These are phyloP conservation scores for Hoplodrina blanda DNA, from an alignment of 2,888 invertebrate genomes.

Conservation along the genomic window DNA sequence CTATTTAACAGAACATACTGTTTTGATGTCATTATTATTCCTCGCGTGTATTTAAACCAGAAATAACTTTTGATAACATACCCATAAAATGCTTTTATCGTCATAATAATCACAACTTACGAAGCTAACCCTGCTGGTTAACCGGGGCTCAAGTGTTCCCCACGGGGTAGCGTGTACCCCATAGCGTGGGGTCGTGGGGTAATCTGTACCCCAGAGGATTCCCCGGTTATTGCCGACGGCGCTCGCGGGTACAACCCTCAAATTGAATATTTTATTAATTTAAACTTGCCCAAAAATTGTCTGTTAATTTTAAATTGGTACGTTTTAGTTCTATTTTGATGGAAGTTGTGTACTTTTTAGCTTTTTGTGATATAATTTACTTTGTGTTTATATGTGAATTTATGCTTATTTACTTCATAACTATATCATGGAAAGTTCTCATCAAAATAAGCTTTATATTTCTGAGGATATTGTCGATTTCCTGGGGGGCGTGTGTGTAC, in stretches of 20 bases:
- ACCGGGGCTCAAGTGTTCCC: constrained; percentile 83
- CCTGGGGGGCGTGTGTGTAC: no score
- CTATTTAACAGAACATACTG: constrained; percentile 21
- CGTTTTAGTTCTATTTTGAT: constrained; percentile 35
- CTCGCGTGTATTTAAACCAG: constrained; percentile 30
- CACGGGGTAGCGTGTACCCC: constrained; percentile 80
- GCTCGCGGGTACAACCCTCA: constrained; percentile 68
- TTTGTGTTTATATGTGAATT: neutral
- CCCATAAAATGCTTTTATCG: constrained; percentile 72
- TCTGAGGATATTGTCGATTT: no score
- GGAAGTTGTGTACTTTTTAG: constrained; percentile 2
- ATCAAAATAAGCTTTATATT: no score
- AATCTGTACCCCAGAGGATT: constrained; percentile 70
- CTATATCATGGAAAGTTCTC: no score
- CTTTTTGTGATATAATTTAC: constrained; percentile 15
- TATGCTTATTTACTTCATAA: no score
- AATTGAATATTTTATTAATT: constrained; percentile 85
- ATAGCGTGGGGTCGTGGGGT: constrained; percentile 55
- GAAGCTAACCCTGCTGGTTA: constrained; percentile 68
- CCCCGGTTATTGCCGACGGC: constrained; percentile 75
- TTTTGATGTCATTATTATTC: constrained; percentile 25
- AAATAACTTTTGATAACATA: constrained; percentile 56
- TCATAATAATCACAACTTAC: constrained; percentile 75
- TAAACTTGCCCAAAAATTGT: constrained; percentile 71
- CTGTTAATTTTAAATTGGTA: constrained; percentile 67